Base-by-base conservation (phyloP, 35 echinoderm and acorn worm species). In the Lytechinus pictus region DNA sequence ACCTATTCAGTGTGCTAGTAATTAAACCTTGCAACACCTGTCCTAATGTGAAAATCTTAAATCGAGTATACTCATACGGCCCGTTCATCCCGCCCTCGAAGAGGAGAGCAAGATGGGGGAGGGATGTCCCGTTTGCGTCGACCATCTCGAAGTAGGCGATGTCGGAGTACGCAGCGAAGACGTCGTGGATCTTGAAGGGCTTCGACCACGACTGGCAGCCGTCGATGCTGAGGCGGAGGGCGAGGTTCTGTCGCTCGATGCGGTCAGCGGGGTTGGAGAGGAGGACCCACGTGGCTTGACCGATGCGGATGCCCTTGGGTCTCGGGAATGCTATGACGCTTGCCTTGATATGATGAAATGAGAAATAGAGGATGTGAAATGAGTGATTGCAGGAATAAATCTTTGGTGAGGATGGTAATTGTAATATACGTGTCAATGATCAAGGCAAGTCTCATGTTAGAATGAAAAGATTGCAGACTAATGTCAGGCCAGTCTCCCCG, bases 191-290 rank as follows among this genome's bases (percentile, higher is more conserved):
- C 27, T 53, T 54, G 95, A 96, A 99, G 24, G 97, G 96, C 29
- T 87, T 27, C 9, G 96, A 97, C 98, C 98, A 99, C 4, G 98
- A 87, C 44, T 94, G 28, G 28, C 98, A 97, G 19, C 97, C 96
- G 55, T 99, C 97, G 9, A 97, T 86, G 94, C 97, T 98, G 27
- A 99, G 95, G 44, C 96, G 97, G 0, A 99, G 52, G 9, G 97
- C 96, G 28, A 98, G 96, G 72, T 99, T 95, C 10, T 92, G 87
- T 55, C 98, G 94, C 27, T 87, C 61, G 9, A 89, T 27, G 5
- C 79, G 16, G 86, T 98, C 95, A 27, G 97, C 98, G 94, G 98
- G 98, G 88, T 99, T 99, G 9, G 96, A 98, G 89, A 99, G 97
- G 1, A 99, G 10, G 8, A 98, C 97, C 98, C 98, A 99, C 13